Evolutionary conservation across 2,888 invertebrate genomes (phyloP), one percentile per base, ranked within the genome.

Genomic region (Chelonus formosanus): DNA sequence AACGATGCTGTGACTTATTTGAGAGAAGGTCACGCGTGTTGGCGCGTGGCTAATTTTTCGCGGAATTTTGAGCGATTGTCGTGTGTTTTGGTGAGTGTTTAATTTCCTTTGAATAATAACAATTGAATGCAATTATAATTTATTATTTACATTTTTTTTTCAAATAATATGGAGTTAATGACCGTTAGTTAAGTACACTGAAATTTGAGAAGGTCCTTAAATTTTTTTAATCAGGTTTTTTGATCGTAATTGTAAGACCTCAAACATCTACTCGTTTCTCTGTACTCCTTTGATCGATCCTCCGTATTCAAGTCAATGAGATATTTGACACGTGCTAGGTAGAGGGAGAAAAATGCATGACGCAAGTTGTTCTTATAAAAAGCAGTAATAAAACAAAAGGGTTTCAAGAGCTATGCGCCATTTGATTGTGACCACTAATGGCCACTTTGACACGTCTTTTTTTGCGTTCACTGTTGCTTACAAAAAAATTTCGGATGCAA

Each of bases 301-400:
- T 40, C 50, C 50, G 52, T 31, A 65, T 68, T 68, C 47, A 44
- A 59, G 55, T 68, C 64, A 50, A 68, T 67, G 66, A 54, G 68
- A 64, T 57, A 64, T 70, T 68, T 55, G 68, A 68, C 70, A 66
- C 68, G 67, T 63, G 67, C 56, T 58, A 57, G 52, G 59, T 52
- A 63, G 34, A 47, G 61, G 50, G 36, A 20, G 57, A 35, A 44
- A 32, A 53, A 34, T 45, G 48, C 47, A 58, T 58, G 66, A 54
- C 45, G 62, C 36, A 62, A 67, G 47, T 56, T 36, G 52, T 47
- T 61, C 40, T 65, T 65, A 35, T 5, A 54, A 52, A 35, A 44
- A 53, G 47, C 44, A 52, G 10, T 54, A 36, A 59, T 31, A 32
- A 34, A 32, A 54, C n/a, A 48, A 67, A 62, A 35, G 10, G 45